These are phyloP conservation scores for Papilio gigon DNA, from an alignment of 2,888 invertebrate species.

Conservation along the genomic window DNA sequence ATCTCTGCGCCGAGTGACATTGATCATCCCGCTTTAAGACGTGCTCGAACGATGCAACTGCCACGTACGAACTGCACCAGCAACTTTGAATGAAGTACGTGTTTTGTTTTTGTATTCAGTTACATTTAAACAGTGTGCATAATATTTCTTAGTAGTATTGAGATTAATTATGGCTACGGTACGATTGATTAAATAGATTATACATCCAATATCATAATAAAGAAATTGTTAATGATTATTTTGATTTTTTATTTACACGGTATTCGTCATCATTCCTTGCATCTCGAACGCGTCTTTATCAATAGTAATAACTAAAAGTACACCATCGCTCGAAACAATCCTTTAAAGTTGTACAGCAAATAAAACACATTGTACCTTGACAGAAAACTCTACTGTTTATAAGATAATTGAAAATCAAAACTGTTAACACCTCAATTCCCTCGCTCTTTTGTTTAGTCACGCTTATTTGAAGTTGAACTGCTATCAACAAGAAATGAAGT, in stretches of 20 bases:
- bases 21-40: conserved; percentile 49
- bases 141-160: neutral
- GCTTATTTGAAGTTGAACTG: neutral
- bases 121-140: neutral
- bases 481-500: neutral
- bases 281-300: neutral
- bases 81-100: neutral
- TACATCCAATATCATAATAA: neutral
- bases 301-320: neutral
- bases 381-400: too few species aligned
- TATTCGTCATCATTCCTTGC: neutral
- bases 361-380: neutral
- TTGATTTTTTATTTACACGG: neutral
- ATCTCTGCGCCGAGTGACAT: conserved; percentile 59
- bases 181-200: too few species aligned
- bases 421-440: neutral
- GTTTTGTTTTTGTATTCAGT: neutral
- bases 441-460: neutral
- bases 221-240: too few species aligned
- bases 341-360: neutral
- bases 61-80: neutral
- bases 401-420: neutral
- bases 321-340: neutral
- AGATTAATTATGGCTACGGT: neutral
- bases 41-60: conserved; percentile 31